Percentiles rank a stretch among this genome's conserved stretches.
Conservation (phyloP, 2,888 invertebrate genomes). For the Crematogaster levior region DNA sequence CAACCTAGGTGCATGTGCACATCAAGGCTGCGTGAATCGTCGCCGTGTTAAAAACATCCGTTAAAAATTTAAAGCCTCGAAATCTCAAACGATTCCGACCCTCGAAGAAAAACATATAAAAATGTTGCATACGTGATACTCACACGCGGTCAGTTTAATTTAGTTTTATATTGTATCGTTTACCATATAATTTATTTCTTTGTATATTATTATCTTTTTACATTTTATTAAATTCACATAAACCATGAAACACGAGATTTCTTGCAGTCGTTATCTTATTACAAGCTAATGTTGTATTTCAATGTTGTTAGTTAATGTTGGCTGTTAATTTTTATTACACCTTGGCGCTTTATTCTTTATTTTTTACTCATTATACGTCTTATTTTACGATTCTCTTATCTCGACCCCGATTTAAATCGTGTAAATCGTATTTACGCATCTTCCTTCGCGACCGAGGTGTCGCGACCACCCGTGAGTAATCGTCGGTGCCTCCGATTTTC, state of each 20-base stretch:
- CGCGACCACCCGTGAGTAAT: constrained; percentile 55
- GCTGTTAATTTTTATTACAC: constrained; percentile 9
- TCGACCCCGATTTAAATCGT: constrained; percentile 37
- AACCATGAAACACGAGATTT: constrained; percentile 4
- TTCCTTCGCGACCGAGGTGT: constrained; percentile 24
- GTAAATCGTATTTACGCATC: constrained; percentile 17
- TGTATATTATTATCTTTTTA: background rate
- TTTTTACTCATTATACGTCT: background rate
- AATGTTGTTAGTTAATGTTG: background rate
- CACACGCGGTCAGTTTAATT: background rate
- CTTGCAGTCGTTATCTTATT: constrained; percentile 14
- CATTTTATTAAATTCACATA: background rate
- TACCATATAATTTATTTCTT: background rate
- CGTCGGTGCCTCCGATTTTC: constrained; percentile 55
- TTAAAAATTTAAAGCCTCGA: constrained; percentile 6
- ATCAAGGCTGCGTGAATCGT: constrained; percentile 19
- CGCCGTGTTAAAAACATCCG: constrained; percentile 19
- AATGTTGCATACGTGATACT: background rate
- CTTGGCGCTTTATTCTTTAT: constrained; percentile 7
- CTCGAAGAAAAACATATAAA: background rate
- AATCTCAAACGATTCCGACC: background rate
- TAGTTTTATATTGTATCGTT: background rate
- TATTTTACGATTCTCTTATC: constrained; percentile 23
- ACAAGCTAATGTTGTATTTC: background rate
- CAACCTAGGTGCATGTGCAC: background rate